These are phyloP conservation scores for Drosophila arizonae DNA, from an alignment of 1,140 invertebrate genomes.

Conservation along the genomic window DNA sequence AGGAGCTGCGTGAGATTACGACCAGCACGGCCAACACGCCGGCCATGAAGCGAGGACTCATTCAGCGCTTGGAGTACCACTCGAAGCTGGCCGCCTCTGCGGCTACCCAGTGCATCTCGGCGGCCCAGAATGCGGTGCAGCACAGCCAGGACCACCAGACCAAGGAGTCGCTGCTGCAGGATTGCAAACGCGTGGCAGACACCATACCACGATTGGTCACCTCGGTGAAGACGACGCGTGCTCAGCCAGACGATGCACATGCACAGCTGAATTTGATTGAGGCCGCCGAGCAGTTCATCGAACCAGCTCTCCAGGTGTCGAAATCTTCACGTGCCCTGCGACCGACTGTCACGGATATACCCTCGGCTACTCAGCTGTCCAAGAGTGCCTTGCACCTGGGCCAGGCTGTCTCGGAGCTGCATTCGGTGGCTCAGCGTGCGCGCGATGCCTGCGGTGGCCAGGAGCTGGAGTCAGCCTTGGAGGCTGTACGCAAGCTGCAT, in stretches of 20 bases:
- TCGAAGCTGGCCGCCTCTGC: constrained; percentile 94
- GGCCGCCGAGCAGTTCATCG: constrained; percentile 92
- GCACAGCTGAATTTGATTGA: constrained; percentile 93
- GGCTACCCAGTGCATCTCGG: constrained; percentile 95
- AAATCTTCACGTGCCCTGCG: constrained; percentile 91
- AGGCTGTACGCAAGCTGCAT: constrained; percentile 91
- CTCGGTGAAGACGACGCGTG: constrained; percentile 89
- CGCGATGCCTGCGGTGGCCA: constrained; percentile 94
- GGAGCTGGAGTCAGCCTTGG: constrained; percentile 92
- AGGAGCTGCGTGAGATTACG: constrained; percentile 95
- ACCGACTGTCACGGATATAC: constrained; percentile 93
- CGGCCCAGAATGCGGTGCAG: constrained; percentile 89
- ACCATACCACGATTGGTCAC: constrained; percentile 92
- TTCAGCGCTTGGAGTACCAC: constrained; percentile 89
- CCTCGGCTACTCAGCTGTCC: constrained; percentile 87
- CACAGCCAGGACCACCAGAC: constrained; percentile 84
- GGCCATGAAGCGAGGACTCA: constrained; percentile 90
- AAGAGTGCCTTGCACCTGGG: constrained; percentile 76
- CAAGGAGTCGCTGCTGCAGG: constrained; percentile 87
- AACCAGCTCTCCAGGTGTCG: constrained; percentile 88
- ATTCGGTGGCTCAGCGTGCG: constrained; percentile 90
- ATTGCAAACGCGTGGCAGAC: constrained; percentile 90
- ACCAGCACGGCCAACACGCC: constrained; percentile 90
- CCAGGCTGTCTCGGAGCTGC: constrained; percentile 84
- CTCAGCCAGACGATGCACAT: constrained; percentile 88